Evolutionary conservation across 1,140 invertebrate species (phyloP).

Genomic region (Ips nitidus): DNA sequence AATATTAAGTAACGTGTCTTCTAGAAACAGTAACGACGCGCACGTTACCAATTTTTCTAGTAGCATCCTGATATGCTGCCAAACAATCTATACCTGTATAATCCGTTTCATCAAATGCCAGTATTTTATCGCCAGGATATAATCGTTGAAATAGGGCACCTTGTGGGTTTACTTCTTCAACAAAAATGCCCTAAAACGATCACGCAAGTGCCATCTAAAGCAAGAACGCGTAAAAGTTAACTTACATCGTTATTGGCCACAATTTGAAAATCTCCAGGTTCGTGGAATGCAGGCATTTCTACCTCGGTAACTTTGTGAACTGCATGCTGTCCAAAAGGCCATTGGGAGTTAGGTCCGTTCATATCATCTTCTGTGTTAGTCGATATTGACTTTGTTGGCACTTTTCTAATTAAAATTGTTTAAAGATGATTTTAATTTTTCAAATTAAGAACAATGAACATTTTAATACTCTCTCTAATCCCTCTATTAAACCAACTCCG

Average conservation of each 20-base stretch:
- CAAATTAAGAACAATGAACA: too few relatives aligned
- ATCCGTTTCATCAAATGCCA: slow-evolving; percentile 49
- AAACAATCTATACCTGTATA: slow-evolving; percentile 47
- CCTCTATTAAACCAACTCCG: too few relatives aligned
- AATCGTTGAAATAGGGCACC: slow-evolving; percentile 48
- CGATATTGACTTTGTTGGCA: slow-evolving; percentile 22
- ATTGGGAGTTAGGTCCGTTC: slow-evolving; percentile 26
- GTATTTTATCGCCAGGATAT: slow-evolving; percentile 47
- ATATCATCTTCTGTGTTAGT: slow-evolving; percentile 24
- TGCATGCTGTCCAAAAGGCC: slow-evolving; percentile 44
- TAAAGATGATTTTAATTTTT: too few relatives aligned
- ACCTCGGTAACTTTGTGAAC: slow-evolving; percentile 43
- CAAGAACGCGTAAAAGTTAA: neutral
- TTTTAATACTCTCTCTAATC: too few relatives aligned
- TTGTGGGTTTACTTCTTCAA: slow-evolving; percentile 46
- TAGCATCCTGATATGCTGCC: slow-evolving; percentile 47
- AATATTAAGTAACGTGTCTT: slow-evolving; percentile 28
- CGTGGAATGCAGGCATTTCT: slow-evolving; percentile 36
- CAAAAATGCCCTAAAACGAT: slow-evolving; percentile 47
- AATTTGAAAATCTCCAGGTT: slow-evolving; percentile 41
- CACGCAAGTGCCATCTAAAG: neutral
- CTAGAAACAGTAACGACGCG: slow-evolving; percentile 42
- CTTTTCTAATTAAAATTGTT: slow-evolving; percentile 2
- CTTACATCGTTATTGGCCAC: slow-evolving; percentile 42
- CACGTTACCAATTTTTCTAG: slow-evolving; percentile 40